Base-by-base conservation (phyloP, 2,113 vertebrate species). In the Ciconia maguari region DNA sequence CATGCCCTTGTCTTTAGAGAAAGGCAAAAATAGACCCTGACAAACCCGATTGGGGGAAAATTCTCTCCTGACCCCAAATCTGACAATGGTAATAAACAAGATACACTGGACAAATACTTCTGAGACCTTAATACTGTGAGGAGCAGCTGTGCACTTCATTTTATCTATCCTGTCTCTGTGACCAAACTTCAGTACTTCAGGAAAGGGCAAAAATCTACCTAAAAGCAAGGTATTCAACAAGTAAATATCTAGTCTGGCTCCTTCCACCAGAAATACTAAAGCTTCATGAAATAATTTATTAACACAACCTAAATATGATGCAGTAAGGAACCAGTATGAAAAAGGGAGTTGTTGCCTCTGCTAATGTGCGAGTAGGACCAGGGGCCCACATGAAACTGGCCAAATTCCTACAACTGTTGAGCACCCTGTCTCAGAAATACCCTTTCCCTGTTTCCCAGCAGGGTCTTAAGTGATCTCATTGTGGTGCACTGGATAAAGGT, bases 31-130 rank as follows among this genome's bases (percentile, higher is more conserved):
- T 25, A 51, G 42, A 29, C 4, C 3, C 24, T 83, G 49, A 12
- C 22, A 83, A 61, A 44, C 13, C 32, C 0, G 3, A 13, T 0
- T 65, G 12, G 11, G 34, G 49, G 5, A 74, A 89, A 51, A 51
- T 46, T 69, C 3, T 68, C 55, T 83, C 74, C 26, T 79, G 46
- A 20, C 38, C 11, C 25, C 48, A 65, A 24, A 74, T 55, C 17
- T 87, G 77, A 81, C 32, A 57, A 24, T 49, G 7, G 8, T 20
- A 89, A 69, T 55, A 61, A 86, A 48, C 13, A 46, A 75, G 30
- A 25, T 9, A 83, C 13, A 36, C 10, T 5, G 12, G 48, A 16
- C 3, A 76, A 88, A 79, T 9, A 51, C 5, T 80, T 83, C 58
- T 51, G 29, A 79, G 57, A 15, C 11, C 38, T 85, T 75, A 58